phyloP scores from a whole-genome alignment of 2,113 vertebrate genomes.

The Leucosticte australis region DNA sequence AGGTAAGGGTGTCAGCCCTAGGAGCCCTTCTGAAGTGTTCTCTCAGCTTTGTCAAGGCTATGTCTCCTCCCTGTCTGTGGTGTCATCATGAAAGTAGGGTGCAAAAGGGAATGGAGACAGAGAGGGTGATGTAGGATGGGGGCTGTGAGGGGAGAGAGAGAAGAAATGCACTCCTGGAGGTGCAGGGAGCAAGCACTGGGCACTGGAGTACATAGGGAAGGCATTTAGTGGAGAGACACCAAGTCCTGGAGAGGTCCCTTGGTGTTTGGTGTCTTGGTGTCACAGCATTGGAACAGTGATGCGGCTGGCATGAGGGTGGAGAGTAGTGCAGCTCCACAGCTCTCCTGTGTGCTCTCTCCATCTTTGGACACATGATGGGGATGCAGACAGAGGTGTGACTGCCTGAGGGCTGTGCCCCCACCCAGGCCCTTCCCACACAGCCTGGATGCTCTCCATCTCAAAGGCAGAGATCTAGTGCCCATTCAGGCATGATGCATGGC shows the following conservation, averaged over 20 bases:
- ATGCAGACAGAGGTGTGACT: neutral
- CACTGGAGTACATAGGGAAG: neutral
- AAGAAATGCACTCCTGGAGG: neutral
- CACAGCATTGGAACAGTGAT: neutral
- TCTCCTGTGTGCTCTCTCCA: neutral
- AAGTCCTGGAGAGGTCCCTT: neutral
- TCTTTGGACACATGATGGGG: neutral
- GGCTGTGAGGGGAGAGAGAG: neutral
- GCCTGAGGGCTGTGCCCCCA: neutral
- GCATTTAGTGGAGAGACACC: neutral
- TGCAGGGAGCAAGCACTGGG: neutral
- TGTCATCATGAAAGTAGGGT: neutral
- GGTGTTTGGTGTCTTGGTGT: neutral
- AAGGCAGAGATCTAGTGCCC: neutral
- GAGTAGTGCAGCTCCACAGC: neutral
- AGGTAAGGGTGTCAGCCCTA: neutral
- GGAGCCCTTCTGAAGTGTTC: neutral
- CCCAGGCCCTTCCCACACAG: neutral
- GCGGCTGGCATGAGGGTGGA: neutral
- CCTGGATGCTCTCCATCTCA: neutral
- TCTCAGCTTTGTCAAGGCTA: neutral
- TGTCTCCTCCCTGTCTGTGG: neutral
- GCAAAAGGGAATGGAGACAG: neutral
- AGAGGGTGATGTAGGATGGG: neutral
- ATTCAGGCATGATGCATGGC: accelerated